Base-by-base conservation (phyloP, 2,888 invertebrate species). In the Microlaimidae sp. region DNA sequence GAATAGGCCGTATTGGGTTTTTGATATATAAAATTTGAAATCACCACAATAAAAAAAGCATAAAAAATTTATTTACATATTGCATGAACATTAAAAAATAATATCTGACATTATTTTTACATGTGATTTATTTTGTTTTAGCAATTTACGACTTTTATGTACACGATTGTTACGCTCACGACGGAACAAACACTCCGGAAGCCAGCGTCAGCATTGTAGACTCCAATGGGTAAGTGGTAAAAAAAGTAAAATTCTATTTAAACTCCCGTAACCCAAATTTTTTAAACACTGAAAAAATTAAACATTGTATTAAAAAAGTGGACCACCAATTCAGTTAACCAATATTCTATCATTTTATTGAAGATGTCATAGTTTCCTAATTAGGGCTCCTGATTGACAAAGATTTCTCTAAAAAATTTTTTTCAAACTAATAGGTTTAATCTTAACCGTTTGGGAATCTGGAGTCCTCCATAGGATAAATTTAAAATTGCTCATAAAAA, bases 141-240 rank as follows among this genome's bases (percentile, higher is more conserved):
- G 66, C 65, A 3, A 65, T 65, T 49, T 66, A 64, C 52, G 66
- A 67, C 54, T 64, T 66, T 57, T 66, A 64, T 51, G 65, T 66
- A 1, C 65, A 67, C 55, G 64, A 64, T n/a, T 66, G 66, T 53
- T 61, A 62, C 51, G 66, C 66, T 25, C 65, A 66, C 51, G 66
- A 66, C 49, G 66, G 66, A 3, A 60, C 63, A 19, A 60, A 62
- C 50, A 60, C 61, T 7, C 61, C 63, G 7, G 67, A 67, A 43
- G 65, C 67, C 5, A 58, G 60, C 5, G 61, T 67, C 46, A 59
- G 58, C 49, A 62, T 67, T 26, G 58, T 66, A 28, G 66, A 67
- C 54, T 53, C 60, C 32, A 64, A 65, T 55, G 66, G 66, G 64
- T 65, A 54, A 51, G 29, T 28, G n/a, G 38, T n/a, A 13, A 10